Evolutionary conservation across 2,888 invertebrate genomes (phyloP).

Genomic region (Pyrgus malvae): DNA sequence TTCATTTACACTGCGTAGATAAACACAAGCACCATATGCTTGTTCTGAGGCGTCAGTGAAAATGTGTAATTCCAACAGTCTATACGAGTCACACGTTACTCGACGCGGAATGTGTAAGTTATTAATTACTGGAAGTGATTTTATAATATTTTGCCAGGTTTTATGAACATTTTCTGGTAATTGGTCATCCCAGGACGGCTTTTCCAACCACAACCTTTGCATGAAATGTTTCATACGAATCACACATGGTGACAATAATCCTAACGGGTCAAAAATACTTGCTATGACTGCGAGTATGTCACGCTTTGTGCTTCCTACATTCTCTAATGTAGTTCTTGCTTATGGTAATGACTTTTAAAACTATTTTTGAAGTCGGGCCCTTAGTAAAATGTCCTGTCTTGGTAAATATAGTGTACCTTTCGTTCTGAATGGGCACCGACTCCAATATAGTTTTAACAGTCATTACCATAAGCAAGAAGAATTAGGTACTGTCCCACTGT

Average conservation of each 20-base stretch:
- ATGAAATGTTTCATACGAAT: conserved; percentile 35
- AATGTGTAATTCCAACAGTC: conserved; percentile 21
- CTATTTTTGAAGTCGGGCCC: too few species aligned
- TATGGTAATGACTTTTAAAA: too few species aligned
- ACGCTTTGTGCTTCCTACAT: conserved; percentile 30
- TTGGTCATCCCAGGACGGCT: conserved; percentile 36
- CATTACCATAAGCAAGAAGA: too few species aligned
- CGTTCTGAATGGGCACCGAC: too few species aligned
- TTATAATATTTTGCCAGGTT: neutral
- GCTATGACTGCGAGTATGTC: conserved; percentile 33
- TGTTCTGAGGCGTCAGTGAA: conserved; percentile 5
- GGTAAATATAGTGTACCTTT: too few species aligned
- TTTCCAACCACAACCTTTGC: conserved; percentile 36
- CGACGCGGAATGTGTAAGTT: conserved; percentile 32
- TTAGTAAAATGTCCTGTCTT: too few species aligned
- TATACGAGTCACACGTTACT: conserved; percentile 29
- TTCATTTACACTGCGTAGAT: neutral
- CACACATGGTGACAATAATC: conserved; percentile 35
- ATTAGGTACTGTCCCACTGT: too few species aligned
- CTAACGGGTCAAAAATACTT: conserved; percentile 36
- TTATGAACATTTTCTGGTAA: neutral
- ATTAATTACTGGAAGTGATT: conserved; percentile 1
- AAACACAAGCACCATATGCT: neutral
- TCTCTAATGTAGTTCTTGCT: too few species aligned
- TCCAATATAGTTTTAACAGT: too few species aligned